A percentile compares a stretch with the other conserved stretches of the same genome.
Evolutionary conservation across 2,113 vertebrate species (phyloP).

Genomic region (Setophaga coronata): DNA sequence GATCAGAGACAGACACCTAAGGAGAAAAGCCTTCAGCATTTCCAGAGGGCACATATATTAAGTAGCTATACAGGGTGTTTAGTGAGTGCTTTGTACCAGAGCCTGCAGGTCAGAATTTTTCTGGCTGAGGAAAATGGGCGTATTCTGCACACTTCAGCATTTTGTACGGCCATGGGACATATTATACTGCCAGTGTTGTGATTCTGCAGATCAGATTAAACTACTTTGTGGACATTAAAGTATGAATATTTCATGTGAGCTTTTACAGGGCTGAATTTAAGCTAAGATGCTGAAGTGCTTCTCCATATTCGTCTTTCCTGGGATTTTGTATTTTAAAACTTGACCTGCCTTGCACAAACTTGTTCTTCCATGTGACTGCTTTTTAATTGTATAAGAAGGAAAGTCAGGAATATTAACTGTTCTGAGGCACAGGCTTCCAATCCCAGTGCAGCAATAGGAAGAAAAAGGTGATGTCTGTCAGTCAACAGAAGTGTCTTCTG

Average conservation of each 20-base stretch:
- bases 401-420: slow-evolving; percentile 2
- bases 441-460: not conserved
- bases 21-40: slow-evolving; percentile 15
- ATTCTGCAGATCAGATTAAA: slow-evolving; percentile 73
- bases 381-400: not conserved
- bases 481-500: not conserved
- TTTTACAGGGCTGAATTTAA: slow-evolving; percentile 67
- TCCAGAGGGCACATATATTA: not conserved
- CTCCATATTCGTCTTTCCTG: slow-evolving; percentile 3
- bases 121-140: not conserved
- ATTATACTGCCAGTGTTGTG: slow-evolving; percentile 43
- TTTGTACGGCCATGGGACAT: slow-evolving; percentile 21
- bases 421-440: not conserved
- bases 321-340: slow-evolving; percentile 37
- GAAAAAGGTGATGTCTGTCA: not conserved
- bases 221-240: slow-evolving; percentile 73
- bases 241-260: slow-evolving; percentile 76
- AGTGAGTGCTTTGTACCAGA: not conserved
- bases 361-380: not conserved
- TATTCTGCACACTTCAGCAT: slow-evolving; percentile 59
- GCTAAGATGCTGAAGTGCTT: slow-evolving; percentile 38
- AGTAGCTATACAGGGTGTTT: not conserved
- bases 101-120: slow-evolving; percentile 14
- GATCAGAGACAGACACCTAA: slow-evolving; percentile 7
- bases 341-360: not conserved